These are phyloP conservation scores for Nymphalis io DNA, from an alignment of 1,140 invertebrate genomes.

Conservation along the genomic window DNA sequence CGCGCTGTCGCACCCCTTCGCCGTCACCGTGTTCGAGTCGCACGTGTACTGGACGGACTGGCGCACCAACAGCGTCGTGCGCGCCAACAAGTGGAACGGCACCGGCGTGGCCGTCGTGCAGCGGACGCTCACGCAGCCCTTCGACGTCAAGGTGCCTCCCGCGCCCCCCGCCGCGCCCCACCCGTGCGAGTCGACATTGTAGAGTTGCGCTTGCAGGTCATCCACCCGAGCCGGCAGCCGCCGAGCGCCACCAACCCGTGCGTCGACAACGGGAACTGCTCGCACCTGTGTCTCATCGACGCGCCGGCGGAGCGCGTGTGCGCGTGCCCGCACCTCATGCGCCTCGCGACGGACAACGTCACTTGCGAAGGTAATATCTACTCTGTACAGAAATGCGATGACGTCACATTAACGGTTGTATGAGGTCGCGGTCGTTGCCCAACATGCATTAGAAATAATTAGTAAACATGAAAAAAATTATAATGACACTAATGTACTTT, in stretches of 20 bases:
- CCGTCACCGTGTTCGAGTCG: constrained; percentile 90
- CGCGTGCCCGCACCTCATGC: constrained; percentile 87
- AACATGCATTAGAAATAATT: too few relatives aligned
- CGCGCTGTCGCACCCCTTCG: constrained; percentile 93
- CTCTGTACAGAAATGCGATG: too few relatives aligned
- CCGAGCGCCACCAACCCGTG: constrained; percentile 83
- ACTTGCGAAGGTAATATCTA: constrained; percentile 82
- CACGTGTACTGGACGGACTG: constrained; percentile 97
- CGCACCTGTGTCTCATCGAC: constrained; percentile 90
- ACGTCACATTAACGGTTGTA: too few relatives aligned
- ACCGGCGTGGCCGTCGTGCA: constrained; percentile 83
- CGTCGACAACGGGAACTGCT: constrained; percentile 87
- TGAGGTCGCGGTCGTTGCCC: too few relatives aligned
- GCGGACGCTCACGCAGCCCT: constrained; percentile 87
- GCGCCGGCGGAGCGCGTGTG: constrained; percentile 84
- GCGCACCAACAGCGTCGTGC: constrained; percentile 86
- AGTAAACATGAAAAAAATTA: too few relatives aligned
- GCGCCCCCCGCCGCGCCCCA: too few relatives aligned
- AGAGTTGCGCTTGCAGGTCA: too few relatives aligned
- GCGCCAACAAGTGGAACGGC: constrained; percentile 88
- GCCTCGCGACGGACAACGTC: constrained; percentile 76
- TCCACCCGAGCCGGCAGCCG: constrained; percentile 89
- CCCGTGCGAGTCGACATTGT: constrained; percentile 46
- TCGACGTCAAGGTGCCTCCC: constrained; percentile 90
- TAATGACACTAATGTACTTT: too few relatives aligned